Base-by-base conservation (phyloP, 2,888 invertebrate genomes). In the Drosophila emarginata region DNA sequence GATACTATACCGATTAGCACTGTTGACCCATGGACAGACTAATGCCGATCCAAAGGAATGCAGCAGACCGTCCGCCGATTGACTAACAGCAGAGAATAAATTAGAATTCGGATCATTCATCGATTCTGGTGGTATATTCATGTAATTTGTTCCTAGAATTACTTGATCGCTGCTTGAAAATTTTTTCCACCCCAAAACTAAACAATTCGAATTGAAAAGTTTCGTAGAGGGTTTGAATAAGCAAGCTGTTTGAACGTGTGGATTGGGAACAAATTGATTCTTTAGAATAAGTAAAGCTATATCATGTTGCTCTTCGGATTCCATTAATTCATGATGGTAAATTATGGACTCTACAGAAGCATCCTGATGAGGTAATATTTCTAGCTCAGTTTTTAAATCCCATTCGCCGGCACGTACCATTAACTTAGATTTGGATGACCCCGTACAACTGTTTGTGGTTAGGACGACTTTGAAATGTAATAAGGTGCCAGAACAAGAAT, bases 331-430 rank as follows among this genome's bases (percentile, higher is more conserved):
- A 1, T 3, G 0, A 9, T 64, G 56, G 0, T 2, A 1, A 3
- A 51, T n/a, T 2, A 11, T 39, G 0, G 1, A 9, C 0, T 18
- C 32, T 5, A 63, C 65, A 0, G 4, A 2, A 4, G 28, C 21
- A 1, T 71, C 61, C 6, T 74, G 52, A 57, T 76, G 32, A 4
- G 51, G 40, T 1, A 71, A n/a, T 23, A 61, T 36, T 9, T 76
- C 58, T 0, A 32, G 28, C 0, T 61, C 52, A 0, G 65, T 53
- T 6, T 0, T 1, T 12, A 39, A 7, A 45, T 77, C 78, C 79
- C 79, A 78, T 1, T 66, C 72, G 0, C 77, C 79, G 28, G 72
- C 72, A 21, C 67, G 18, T 7, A 63, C 78, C 9, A 15, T 64
- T 4, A 50, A 15, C 6, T 36, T 18, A 18, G 53, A 11, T 0